These are phyloP conservation scores for Thamnophis sirtalis DNA, from an alignment of 2,113 vertebrate species.

Conservation along the genomic window DNA sequence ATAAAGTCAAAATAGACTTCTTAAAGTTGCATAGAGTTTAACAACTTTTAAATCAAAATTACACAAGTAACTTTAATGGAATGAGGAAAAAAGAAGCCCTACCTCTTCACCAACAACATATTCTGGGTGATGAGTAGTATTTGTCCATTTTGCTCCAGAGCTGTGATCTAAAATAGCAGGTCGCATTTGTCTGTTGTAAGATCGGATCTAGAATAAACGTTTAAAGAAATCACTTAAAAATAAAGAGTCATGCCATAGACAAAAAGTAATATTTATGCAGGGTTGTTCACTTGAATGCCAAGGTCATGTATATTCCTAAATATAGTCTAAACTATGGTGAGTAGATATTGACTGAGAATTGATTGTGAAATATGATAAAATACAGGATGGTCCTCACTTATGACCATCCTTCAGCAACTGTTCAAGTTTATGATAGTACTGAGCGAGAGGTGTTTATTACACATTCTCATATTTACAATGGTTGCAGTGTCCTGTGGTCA, in stretches of 20 bases:
- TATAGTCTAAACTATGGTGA: background rate
- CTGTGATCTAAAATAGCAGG: constrained; percentile 89
- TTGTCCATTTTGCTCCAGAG: constrained; percentile 92
- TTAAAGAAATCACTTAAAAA: constrained; percentile 1
- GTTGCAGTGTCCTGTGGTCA: background rate
- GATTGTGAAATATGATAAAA: background rate
- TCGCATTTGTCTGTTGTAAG: constrained; percentile 93
- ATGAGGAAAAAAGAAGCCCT: constrained; percentile 20
- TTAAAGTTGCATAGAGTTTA: background rate
- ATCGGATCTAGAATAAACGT: constrained; percentile 74
- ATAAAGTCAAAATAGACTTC: background rate
- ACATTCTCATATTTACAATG: background rate
- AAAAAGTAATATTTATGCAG: background rate
- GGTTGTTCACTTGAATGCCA: background rate
- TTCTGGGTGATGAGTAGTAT: constrained; percentile 85
- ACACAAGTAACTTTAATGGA: constrained; percentile 1
- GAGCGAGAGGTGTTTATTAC: background rate
- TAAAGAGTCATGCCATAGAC: background rate
- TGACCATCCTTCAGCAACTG: background rate
- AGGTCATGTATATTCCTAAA: background rate
- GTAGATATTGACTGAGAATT: background rate
- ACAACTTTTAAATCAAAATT: background rate
- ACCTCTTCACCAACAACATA: constrained; percentile 96
- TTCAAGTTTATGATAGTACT: background rate
- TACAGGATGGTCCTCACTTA: background rate